Base-by-base conservation (phyloP, 2,113 vertebrate species). In the Uria lomvia region DNA sequence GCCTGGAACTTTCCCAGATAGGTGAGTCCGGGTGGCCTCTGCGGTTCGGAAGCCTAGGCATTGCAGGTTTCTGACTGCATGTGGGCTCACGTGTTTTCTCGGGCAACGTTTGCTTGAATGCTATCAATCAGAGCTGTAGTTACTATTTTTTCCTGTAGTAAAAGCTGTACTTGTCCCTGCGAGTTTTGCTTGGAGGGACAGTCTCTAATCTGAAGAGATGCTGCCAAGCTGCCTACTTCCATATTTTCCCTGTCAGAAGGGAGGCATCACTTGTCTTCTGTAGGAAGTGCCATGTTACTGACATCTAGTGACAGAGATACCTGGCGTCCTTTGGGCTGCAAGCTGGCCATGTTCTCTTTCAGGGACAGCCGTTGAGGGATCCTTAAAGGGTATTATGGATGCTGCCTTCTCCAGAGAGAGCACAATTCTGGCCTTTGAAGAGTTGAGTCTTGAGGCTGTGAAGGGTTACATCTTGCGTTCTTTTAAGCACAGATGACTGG, bases 261-360 rank as follows among this genome's bases (percentile, higher is more conserved):
- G 18, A 90, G 50, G 20, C 65, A 95, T 95, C 49, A 5, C 17
- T 90, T 34, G 15, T 91, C 7, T 49, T 84, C 52, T 68, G 43
- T 75, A 38, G 56, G 40, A 77, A 92, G 45, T 81, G 70, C 86
- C 80, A 56, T 91, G 43, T 91, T 95, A 66, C 73, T 96, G 96
- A 96, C 95, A 96, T 94, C 92, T 96, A 94, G 86, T 95, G 94
- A 94, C 92, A 94, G 10, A 81, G 91, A 26, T 60, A 89, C 77
- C 79, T 90, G 52, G 15, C 1, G 2, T 75, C 67, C 27, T 84
- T 65, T 49, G 52, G 40, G 49, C 53, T 91, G 62, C 38, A 24
- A 16, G 42, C 42, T 65, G 60, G 40, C 86, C 10, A 0, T 75
- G 11, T 81, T 68, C 67, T 34, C 26, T 53, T 88, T 38, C 45